Evolutionary conservation across 2,797 vertebrate species (phyloP).

Genomic region (Coregonus ussuriensis): DNA sequence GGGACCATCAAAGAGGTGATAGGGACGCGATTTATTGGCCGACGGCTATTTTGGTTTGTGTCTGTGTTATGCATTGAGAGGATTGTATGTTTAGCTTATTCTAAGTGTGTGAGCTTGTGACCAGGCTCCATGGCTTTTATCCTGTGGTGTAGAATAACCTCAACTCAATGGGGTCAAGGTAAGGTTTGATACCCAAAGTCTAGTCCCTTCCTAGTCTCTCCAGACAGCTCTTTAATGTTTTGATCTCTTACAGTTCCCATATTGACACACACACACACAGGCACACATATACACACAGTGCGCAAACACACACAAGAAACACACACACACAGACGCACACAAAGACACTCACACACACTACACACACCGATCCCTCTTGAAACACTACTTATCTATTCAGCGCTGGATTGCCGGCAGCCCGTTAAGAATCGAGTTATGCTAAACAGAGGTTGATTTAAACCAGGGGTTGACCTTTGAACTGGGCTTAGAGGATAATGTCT

Average conservation of each 20-base stretch:
- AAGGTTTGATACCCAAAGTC: conserved; percentile 46
- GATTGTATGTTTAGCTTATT: conserved; percentile 55
- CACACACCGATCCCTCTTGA: conserved; percentile 32
- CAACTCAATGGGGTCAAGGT: conserved; percentile 64
- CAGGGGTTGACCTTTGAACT: conserved; percentile 84
- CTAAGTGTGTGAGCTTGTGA: conserved; percentile 53
- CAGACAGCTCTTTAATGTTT: conserved; percentile 52
- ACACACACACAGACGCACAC: too few species aligned
- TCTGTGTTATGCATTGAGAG: conserved; percentile 44
- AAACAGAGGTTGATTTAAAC: conserved; percentile 82
- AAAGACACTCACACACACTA: neutral
- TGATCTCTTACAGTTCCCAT: conserved; percentile 53
- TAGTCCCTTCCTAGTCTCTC: conserved; percentile 43
- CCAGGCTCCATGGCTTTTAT: conserved; percentile 39
- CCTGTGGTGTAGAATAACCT: conserved; percentile 50
- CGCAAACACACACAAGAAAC: too few species aligned
- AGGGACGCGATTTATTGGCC: conserved; percentile 64
- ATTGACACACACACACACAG: conserved; percentile 4
- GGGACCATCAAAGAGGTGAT: conserved; percentile 69
- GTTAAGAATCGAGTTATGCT: conserved; percentile 78
- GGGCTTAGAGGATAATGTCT: conserved; percentile 86
- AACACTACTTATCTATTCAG: conserved; percentile 75
- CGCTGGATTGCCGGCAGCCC: conserved; percentile 60
- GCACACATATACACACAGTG: too few species aligned
- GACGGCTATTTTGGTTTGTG: conserved; percentile 11